Conservation (phyloP, 2,113 vertebrate genomes). For the Macaca nemestrina region DNA sequence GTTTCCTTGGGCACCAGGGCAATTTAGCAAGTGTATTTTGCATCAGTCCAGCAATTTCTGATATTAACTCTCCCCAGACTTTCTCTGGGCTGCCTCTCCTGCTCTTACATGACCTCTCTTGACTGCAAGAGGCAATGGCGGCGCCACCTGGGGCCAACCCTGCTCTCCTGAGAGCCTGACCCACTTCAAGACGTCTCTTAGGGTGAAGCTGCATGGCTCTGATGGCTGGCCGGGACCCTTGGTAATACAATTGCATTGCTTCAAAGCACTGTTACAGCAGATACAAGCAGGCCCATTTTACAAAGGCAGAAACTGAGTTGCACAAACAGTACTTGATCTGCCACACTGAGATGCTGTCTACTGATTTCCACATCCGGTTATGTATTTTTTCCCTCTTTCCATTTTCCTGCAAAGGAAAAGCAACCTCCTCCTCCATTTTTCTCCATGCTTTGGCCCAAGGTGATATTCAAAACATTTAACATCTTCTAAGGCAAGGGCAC, state of each 20-base stretch:
- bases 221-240: background rate
- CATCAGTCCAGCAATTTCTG: background rate
- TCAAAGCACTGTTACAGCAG: background rate
- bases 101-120: background rate
- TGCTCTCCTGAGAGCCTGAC: accelerated
- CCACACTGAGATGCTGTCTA: accelerated
- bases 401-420: background rate
- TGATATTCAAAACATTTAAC: conserved; percentile 6
- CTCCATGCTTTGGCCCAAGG: background rate
- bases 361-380: background rate
- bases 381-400: background rate
- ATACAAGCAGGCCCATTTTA: background rate
- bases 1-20: background rate
- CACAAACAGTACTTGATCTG: background rate
- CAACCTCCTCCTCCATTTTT: background rate
- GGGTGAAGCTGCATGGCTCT: background rate
- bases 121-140: background rate
- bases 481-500: background rate
- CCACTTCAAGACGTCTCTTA: background rate
- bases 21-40: background rate
- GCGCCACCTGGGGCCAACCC: accelerated
- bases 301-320: background rate
- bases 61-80: background rate
- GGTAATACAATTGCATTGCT: background rate
- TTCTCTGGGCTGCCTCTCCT: background rate